Evolutionary conservation across 2,888 invertebrate genomes (phyloP), one percentile per base, ranked within the genome.

Genomic region (Clitarchus hookeri): DNA sequence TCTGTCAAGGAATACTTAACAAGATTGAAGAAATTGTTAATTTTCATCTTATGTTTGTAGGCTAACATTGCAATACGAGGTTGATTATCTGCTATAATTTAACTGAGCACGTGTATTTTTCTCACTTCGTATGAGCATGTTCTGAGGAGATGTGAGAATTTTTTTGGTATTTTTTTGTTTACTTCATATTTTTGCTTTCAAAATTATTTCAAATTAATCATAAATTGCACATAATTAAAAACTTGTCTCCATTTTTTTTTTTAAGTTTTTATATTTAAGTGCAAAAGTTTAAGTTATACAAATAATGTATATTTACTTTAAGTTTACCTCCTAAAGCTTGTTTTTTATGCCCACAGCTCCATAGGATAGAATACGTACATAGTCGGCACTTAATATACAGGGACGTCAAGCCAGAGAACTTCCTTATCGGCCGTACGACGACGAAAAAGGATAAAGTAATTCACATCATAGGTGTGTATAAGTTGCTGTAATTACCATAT

Each of bases 381-480:
- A 97, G 97, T 92, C 97, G 98, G 93, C 98, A 98, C 93, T 95
- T 99, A 92, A 99, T 99, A 93, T 99, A 99, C 93, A 95, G 99
- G 91, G 99, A 99, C 94, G 98, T 99, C 88, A 99, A 99, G 93
- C 99, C 99, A 90, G 99, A 99, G 93, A 99, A 99, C 94, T 99
- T 99, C 94, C 95, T 99, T 92, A 98, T 99, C 93, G 99, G 99
- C 92, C 96, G 99, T 93, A 96, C 97, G 93, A 97, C 97, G 92
- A 97, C 97, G 92, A 98, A 98, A 94, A 96, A 98, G 93, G 98
- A 99, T 94, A 99, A 99, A 95, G 95, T 98, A 93, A 98, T 99
- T 92, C 98, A 99, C 94, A 99, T 99, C 93, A 99, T 99, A 94
- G 96, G 96, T 96, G 90, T 93, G 94, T 91, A 82, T n/a, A 44